phyloP scores from a whole-genome alignment of 2,888 invertebrate species.

The Timandra comae region DNA sequence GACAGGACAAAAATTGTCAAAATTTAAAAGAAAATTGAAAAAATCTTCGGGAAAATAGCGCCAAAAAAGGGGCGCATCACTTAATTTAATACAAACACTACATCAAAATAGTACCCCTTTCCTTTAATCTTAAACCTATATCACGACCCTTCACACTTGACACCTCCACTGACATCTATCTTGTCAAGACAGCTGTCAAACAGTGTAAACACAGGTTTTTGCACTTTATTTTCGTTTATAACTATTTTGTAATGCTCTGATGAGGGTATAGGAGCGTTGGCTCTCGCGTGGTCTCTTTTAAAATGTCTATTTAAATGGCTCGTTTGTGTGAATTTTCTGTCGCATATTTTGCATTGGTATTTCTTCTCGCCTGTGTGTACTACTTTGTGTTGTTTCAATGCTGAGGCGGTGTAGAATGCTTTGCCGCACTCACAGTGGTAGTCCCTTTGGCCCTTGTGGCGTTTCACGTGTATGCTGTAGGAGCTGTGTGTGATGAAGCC shows the following conservation, averaged over 20 bases:
- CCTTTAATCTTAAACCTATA: no score
- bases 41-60: no score
- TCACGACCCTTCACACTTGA: constrained; percentile 14
- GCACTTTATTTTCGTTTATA: constrained; percentile 26
- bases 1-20: no score
- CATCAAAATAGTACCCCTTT: no score
- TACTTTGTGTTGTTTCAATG: constrained; percentile 60
- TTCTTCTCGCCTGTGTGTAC: constrained; percentile 68
- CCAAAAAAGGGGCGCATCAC: no score
- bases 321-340: constrained; percentile 62
- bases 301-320: constrained; percentile 64
- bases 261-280: constrained; percentile 48
- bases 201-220: constrained; percentile 30
- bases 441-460: constrained; percentile 65
- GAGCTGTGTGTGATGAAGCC: constrained; percentile 66
- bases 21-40: no score
- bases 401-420: constrained; percentile 64
- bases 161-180: constrained; percentile 6
- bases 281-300: constrained; percentile 58
- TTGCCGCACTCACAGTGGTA: constrained; percentile 68
- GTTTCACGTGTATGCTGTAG: constrained; percentile 59
- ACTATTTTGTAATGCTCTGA: constrained; percentile 50
- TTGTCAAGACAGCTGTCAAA: constrained; percentile 25
- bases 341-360: constrained; percentile 65
- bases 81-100: no score